Percentiles rank a stretch among this genome's conserved stretches.
phyloP scores from a whole-genome alignment of 2,797 vertebrate genomes.

The Brachyrhaphis roseni region DNA sequence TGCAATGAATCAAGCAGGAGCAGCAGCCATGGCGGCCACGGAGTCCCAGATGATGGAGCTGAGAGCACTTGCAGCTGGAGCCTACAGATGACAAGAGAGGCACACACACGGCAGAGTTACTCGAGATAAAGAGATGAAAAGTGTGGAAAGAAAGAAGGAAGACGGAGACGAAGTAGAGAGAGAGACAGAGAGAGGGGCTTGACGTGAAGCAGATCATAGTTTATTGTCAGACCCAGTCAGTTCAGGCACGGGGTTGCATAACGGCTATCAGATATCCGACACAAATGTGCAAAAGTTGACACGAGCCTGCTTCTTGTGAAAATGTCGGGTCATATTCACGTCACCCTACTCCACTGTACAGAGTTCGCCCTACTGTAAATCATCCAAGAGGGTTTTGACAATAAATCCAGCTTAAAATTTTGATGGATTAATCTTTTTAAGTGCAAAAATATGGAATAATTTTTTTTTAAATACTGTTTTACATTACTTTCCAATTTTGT shows the following conservation, averaged over 20 bases:
- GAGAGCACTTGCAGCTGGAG: slow-evolving; percentile 40
- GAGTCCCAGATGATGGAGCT: slow-evolving; percentile 41
- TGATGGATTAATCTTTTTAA: background rate
- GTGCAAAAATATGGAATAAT: no score
- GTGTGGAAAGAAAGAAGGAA: slow-evolving; percentile 3
- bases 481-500: background rate
- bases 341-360: background rate
- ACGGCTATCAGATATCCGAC: slow-evolving; percentile 39
- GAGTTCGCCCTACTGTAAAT: background rate
- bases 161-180: slow-evolving; percentile 3
- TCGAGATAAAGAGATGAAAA: slow-evolving; percentile 15
- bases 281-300: slow-evolving; percentile 10
- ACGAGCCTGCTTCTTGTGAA: background rate
- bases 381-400: background rate
- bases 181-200: slow-evolving; percentile 9
- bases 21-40: slow-evolving; percentile 43
- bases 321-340: background rate
- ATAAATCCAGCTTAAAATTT: background rate
- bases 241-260: slow-evolving; percentile 16
- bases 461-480: background rate
- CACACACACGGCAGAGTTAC: slow-evolving; percentile 31
- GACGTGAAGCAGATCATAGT: slow-evolving; percentile 28
- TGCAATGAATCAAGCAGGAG: slow-evolving; percentile 46
- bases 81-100: slow-evolving; percentile 39
- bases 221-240: slow-evolving; percentile 46